Evolutionary conservation across 1,140 invertebrate species (phyloP), one percentile per base, ranked within the genome.

Genomic region (Drosophila tropicalis): DNA sequence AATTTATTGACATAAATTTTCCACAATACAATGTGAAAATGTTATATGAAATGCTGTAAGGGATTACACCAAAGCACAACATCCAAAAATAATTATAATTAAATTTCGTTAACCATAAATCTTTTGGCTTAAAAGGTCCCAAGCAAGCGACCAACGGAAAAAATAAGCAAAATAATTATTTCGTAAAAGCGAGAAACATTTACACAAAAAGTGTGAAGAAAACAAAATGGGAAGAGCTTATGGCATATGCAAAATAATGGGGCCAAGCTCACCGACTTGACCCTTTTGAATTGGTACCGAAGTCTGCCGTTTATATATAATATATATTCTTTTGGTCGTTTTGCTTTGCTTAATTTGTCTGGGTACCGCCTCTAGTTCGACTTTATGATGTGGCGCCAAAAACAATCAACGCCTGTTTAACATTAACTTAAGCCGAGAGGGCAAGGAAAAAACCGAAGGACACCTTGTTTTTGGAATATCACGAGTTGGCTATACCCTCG

Each of bases 171-270:
- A n/a, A 51, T 76, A 76, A 76, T 76, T 76, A 76, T 69, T 76
- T 69, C 54, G 12, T n/a, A 62, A 54, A 60, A 40, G n/a, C 29
- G 32, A 51, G 34, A 66, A 32, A 36, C 22, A 51, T 51, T 51
- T 51, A 22, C 57, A 39, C 36, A 3, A 36, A 67, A 47, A 39
- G 19, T 36, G 47, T 57, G 67, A 73, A 65, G 57, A 51, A 70
- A 61, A 67, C 57, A 15, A 58, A 60, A 15, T 64, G 62, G 15
- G 15, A 2, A 51, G 44, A 51, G 15, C 44, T 19, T 63, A 70
- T 64, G 67, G 69, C 72, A 84, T 71, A 76, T 79, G 81, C 69
- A 80, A 80, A 79, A 76, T 66, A 80, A 72, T 80, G 44, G 44
- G 61, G 32, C 63, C 22, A 41, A 62, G 70, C 56, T 64, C 13